These are phyloP conservation scores for Tolypeutes matacus DNA, from an alignment of 2,797 vertebrate genomes.

Conservation along the genomic window DNA sequence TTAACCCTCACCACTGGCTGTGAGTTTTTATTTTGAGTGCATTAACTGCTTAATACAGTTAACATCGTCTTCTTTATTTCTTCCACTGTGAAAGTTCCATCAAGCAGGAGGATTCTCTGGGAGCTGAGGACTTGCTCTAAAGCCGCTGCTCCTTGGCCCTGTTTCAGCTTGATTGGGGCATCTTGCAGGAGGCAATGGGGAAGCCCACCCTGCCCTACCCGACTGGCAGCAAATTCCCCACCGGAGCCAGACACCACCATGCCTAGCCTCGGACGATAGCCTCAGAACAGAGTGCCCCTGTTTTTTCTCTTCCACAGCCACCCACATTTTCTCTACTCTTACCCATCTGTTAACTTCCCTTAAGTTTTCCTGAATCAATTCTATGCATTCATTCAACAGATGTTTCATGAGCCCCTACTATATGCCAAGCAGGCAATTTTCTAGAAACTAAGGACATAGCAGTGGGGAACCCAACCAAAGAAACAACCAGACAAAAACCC, in stretches of 20 bases:
- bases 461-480: background rate
- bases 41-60: background rate
- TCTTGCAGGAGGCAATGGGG: background rate
- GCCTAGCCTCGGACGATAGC: too few relatives aligned
- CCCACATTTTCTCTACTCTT: background rate
- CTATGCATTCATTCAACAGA: accelerated
- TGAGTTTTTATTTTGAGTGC: background rate
- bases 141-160: too few relatives aligned
- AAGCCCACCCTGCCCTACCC: background rate
- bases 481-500: background rate
- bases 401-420: too few relatives aligned
- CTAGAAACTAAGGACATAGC: background rate
- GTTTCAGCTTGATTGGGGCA: background rate
- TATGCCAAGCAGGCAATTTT: background rate
- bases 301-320: background rate
- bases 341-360: background rate
- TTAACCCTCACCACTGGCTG: too few relatives aligned
- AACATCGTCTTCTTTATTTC: background rate
- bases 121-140: background rate
- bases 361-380: background rate
- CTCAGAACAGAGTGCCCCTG: background rate
- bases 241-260: background rate
- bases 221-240: background rate
- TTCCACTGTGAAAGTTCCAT: background rate
- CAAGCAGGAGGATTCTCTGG: background rate